Conservation (phyloP, 2,888 invertebrate genomes). For the Dasysyrphus albostriatus region DNA sequence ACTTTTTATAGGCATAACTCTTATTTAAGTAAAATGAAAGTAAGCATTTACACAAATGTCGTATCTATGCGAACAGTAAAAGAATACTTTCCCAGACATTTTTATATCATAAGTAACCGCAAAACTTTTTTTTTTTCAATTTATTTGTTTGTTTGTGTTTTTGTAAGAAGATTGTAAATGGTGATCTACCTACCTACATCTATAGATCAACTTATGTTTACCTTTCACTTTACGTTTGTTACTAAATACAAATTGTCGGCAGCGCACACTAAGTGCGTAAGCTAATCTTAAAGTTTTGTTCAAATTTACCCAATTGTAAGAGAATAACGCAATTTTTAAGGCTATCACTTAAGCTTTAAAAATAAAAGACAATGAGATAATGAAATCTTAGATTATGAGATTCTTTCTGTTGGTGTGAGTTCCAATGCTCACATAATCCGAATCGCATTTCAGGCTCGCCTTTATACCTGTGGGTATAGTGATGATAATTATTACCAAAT, state of each 20-base stretch:
- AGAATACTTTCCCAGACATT: constrained; percentile 2
- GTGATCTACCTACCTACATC: background rate
- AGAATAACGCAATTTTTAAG: constrained; percentile 44
- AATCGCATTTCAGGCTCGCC: constrained; percentile 40
- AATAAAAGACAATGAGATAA: constrained; percentile 49
- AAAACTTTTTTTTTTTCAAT: constrained; percentile 11
- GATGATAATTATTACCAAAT: constrained; percentile 18
- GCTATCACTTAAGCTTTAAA: constrained; percentile 26
- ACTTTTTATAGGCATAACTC: too few species aligned
- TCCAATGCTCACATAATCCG: constrained; percentile 25
- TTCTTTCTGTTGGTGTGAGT: background rate
- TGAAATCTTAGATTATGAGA: constrained; percentile 54
- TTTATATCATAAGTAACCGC: constrained; percentile 1
- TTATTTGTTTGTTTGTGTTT: constrained; percentile 1
- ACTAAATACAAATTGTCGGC: constrained; percentile 23
- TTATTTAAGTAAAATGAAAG: too few species aligned
- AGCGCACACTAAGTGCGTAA: constrained; percentile 55
- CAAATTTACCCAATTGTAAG: constrained; percentile 55
- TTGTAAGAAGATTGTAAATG: constrained; percentile 26
- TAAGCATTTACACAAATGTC: background rate
- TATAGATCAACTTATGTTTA: constrained; percentile 23
- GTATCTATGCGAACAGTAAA: background rate
- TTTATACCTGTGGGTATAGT: constrained; percentile 33
- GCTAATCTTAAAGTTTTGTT: constrained; percentile 59
- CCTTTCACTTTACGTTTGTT: constrained; percentile 49